A percentile compares a stretch with the other conserved stretches of the same genome.
These are phyloP conservation scores for Diogma glabrata DNA, from an alignment of 2,888 invertebrate species.

Conservation along the genomic window DNA sequence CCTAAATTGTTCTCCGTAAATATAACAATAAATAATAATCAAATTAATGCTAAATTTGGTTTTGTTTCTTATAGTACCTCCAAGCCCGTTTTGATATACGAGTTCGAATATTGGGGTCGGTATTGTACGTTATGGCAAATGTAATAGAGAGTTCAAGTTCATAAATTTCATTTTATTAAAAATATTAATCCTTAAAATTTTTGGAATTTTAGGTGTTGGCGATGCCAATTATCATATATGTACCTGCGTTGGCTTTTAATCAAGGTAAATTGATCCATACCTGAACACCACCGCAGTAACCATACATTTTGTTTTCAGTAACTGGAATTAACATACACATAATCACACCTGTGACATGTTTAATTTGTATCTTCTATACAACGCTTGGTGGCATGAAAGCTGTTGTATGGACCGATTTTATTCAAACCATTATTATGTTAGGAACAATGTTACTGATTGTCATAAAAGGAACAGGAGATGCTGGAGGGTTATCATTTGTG, in stretches of 20 bases:
- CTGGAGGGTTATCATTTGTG: conserved; percentile 56
- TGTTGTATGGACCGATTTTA: conserved; percentile 73
- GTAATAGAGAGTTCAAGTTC: no score
- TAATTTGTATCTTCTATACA: conserved; percentile 77
- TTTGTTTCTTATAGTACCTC: conserved; percentile 61
- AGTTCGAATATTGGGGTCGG: conserved; percentile 57
- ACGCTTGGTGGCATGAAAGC: conserved; percentile 59
- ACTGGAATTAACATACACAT: conserved; percentile 65
- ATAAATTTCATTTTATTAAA: no score
- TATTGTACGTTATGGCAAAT: no score
- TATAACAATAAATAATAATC: no score
- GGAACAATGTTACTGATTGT: conserved; percentile 60
- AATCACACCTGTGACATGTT: conserved; percentile 69
- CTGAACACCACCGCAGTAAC: no score
- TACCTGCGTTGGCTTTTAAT: conserved; percentile 67
- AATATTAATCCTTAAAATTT: no score
- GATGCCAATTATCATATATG: conserved; percentile 46
- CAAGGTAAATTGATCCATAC: no score
- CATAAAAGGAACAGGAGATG: conserved; percentile 59
- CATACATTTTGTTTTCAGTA: no score
- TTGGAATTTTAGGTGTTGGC: conserved; percentile 23
- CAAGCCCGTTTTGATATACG: conserved; percentile 57
- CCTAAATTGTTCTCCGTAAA: no score
- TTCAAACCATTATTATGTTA: conserved; percentile 65
- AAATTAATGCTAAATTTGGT: no score